These are phyloP conservation scores for Portevinia maculata DNA, from an alignment of 2,888 invertebrate genomes.

Conservation along the genomic window DNA sequence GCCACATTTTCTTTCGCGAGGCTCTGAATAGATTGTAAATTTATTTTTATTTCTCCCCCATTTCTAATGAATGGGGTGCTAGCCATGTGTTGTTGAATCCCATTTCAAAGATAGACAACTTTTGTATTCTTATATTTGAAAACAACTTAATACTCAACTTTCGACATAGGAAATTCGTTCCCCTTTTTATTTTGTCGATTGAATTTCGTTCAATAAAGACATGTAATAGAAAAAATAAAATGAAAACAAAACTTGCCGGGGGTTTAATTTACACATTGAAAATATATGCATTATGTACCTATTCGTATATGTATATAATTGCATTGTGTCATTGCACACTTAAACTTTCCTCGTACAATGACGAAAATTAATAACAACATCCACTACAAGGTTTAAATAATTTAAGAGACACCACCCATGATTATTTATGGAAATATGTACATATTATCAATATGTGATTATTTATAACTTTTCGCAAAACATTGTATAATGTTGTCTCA, in stretches of 20 bases:
- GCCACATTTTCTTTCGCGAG: slow-evolving; percentile 25
- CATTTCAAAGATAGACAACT: slow-evolving; percentile 33
- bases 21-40: slow-evolving; percentile 13
- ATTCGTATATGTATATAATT: too few species aligned
- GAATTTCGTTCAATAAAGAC: slow-evolving; percentile 26
- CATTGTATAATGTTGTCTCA: slow-evolving; percentile 6
- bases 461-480: slow-evolving; percentile 23
- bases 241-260: neutral
- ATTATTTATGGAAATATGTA: too few species aligned
- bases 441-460: slow-evolving; percentile 33
- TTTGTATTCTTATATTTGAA: too few species aligned
- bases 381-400: neutral
- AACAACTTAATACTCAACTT: too few species aligned
- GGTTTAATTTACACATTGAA: slow-evolving; percentile 25
- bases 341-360: slow-evolving; percentile 7
- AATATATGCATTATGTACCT: too few species aligned
- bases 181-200: slow-evolving; percentile 26
- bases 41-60: slow-evolving; percentile 19
- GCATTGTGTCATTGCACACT: slow-evolving; percentile 17
- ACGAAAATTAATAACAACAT: neutral
- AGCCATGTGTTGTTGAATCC: slow-evolving; percentile 48
- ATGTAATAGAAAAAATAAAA: neutral
- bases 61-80: neutral
- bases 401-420: neutral
- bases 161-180: slow-evolving; percentile 5